A percentile compares a stretch with the other conserved stretches of the same genome.
These are phyloP conservation scores for Acanthochromis polyacanthus DNA, from an alignment of 2,113 vertebrate genomes.

Conservation along the genomic window DNA sequence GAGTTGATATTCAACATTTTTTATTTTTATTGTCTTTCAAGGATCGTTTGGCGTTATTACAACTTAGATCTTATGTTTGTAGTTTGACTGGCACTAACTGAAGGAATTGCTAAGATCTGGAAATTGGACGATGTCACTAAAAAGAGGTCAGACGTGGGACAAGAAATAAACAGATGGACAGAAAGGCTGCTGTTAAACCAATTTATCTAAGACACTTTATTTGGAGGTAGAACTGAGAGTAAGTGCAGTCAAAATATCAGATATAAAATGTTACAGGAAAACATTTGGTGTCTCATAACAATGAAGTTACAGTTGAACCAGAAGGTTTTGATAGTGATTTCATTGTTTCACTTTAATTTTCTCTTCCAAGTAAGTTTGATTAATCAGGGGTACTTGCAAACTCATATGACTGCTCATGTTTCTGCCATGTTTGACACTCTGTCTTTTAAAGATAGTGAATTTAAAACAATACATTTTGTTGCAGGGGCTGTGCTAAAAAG, in stretches of 20 bases:
- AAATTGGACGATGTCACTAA: not conserved
- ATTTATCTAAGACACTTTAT: not conserved
- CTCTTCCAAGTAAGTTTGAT: too few species aligned
- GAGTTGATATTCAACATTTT: conserved; percentile 2
- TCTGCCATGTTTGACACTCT: too few species aligned
- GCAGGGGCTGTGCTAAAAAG: too few species aligned
- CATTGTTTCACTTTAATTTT: too few species aligned
- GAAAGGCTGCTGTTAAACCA: not conserved
- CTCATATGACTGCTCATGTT: too few species aligned
- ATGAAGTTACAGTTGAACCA: not conserved
- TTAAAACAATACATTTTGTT: too few species aligned
- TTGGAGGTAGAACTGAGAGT: not conserved
- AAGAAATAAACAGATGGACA: too few species aligned
- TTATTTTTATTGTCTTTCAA: not conserved
- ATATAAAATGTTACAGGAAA: not conserved
- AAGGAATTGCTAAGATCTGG: not conserved
- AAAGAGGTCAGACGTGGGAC: not conserved
- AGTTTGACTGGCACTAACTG: too few species aligned
- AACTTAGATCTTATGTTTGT: too few species aligned
- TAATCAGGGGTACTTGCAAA: too few species aligned
- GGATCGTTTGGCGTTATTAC: too few species aligned
- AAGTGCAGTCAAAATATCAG: not conserved
- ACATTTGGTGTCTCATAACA: not conserved
- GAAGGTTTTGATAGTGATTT: not conserved
- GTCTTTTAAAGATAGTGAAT: too few species aligned